phyloP scores from a whole-genome alignment of 1,140 invertebrate genomes.

The Scaptomyza montana region DNA sequence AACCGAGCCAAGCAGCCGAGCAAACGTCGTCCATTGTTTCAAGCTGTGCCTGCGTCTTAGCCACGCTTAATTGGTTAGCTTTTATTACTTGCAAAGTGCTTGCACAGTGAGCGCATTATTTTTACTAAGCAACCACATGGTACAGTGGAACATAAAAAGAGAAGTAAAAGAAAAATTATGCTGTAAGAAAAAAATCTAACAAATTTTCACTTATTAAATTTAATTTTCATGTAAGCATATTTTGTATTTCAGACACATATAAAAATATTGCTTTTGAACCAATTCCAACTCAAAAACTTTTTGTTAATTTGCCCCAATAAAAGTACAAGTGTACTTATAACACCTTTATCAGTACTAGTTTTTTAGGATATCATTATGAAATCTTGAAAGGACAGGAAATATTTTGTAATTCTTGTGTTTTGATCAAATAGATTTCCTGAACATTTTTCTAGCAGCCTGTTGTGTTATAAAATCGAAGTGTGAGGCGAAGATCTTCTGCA shows the following conservation, averaged over 20 bases:
- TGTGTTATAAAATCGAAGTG: background rate
- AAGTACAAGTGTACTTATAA: no score
- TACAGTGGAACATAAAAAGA: conserved; percentile 35
- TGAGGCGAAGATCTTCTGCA: background rate
- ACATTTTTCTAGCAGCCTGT: background rate
- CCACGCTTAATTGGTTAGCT: conserved; percentile 79
- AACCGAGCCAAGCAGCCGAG: conserved; percentile 8
- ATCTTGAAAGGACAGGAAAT: background rate
- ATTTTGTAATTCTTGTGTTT: background rate
- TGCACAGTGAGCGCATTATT: conserved; percentile 65
- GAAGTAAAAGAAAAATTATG: no score
- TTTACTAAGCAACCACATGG: conserved; percentile 27
- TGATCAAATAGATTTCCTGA: background rate
- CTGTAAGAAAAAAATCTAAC: no score
- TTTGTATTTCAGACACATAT: no score
- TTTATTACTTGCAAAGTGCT: conserved; percentile 74
- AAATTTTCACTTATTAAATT: no score
- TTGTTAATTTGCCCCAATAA: no score
- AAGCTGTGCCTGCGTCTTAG: conserved; percentile 62
- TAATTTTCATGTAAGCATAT: no score
- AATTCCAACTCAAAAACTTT: no score
- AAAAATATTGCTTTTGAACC: no score
- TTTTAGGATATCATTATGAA: background rate
- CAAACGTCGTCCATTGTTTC: conserved; percentile 58
- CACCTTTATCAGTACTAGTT: no score